These are phyloP conservation scores for Contarinia nasturtii DNA, from an alignment of 1,140 invertebrate species.

Conservation along the genomic window DNA sequence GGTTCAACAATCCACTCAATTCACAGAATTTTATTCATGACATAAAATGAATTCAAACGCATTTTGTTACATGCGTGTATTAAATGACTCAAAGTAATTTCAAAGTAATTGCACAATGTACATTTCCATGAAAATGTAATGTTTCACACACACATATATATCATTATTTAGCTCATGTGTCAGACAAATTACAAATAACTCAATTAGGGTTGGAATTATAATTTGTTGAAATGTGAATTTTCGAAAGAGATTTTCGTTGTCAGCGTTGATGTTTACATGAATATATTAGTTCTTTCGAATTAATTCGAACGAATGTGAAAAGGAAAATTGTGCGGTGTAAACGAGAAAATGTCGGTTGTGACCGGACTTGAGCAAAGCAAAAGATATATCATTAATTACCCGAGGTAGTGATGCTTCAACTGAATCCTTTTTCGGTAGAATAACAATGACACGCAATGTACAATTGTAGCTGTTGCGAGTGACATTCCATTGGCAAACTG, in stretches of 20 bases:
- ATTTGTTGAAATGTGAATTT: not conserved
- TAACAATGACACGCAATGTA: constrained; percentile 30
- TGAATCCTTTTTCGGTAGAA: constrained; percentile 29
- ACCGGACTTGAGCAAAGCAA: not conserved
- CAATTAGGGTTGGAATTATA: not conserved
- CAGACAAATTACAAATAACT: not conserved
- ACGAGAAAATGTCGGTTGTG: not conserved
- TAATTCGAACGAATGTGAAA: too few relatives aligned
- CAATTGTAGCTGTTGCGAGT: constrained; percentile 19
- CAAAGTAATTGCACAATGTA: too few relatives aligned
- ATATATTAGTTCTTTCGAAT: too few relatives aligned
- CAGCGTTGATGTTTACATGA: too few relatives aligned
- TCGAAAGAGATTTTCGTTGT: too few relatives aligned
- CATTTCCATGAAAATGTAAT: not conserved
- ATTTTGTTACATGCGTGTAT: not conserved
- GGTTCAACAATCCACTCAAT: too few relatives aligned
- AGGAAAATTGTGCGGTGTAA: not conserved
- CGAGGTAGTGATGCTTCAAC: constrained; percentile 28
- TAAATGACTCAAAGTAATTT: not conserved
- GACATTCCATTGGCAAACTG: constrained; percentile 20
- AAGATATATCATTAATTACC: constrained; percentile 14
- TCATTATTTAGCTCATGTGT: not conserved
- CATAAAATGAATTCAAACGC: too few relatives aligned
- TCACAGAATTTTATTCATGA: too few relatives aligned
- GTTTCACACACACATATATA: not conserved